phyloP scores from a whole-genome alignment of 2,113 vertebrate species.

The Nothocercus nigrocapillus region DNA sequence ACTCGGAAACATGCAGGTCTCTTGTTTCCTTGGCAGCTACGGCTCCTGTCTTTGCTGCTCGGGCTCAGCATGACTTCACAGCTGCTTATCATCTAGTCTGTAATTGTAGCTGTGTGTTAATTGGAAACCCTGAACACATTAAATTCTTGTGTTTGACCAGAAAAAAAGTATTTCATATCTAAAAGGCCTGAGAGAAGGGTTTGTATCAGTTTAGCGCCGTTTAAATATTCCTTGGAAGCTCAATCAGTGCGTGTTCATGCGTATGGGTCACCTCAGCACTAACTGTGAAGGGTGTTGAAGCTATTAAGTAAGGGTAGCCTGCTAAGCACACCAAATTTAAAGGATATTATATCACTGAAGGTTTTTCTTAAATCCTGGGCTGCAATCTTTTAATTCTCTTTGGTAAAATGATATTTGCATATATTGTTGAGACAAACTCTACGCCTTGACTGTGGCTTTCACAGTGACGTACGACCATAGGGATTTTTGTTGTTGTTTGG shows the following conservation, averaged over 20 bases:
- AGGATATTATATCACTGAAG: background rate
- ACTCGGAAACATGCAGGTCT: rapidly evolving
- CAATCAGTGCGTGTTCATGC: rapidly evolving
- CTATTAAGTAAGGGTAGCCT: background rate
- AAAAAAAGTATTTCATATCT: background rate
- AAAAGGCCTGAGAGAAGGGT: background rate
- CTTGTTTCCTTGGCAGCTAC: background rate
- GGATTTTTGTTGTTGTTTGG: background rate
- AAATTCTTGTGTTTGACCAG: background rate
- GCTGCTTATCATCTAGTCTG: background rate
- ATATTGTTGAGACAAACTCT: background rate
- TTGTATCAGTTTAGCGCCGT: background rate
- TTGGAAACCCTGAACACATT: background rate
- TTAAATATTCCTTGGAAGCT: background rate
- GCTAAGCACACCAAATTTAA: background rate
- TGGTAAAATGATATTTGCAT: background rate
- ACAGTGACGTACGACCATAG: rapidly evolving
- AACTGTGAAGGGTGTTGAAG: background rate
- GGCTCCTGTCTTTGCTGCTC: background rate
- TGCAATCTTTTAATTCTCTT: background rate
- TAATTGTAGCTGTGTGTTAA: background rate
- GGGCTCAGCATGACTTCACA: background rate
- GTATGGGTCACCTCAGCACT: background rate
- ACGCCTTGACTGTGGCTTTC: background rate
- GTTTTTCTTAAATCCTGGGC: background rate